phyloP scores from a whole-genome alignment of 2,797 vertebrate species.

The Dryobates pubescens region DNA sequence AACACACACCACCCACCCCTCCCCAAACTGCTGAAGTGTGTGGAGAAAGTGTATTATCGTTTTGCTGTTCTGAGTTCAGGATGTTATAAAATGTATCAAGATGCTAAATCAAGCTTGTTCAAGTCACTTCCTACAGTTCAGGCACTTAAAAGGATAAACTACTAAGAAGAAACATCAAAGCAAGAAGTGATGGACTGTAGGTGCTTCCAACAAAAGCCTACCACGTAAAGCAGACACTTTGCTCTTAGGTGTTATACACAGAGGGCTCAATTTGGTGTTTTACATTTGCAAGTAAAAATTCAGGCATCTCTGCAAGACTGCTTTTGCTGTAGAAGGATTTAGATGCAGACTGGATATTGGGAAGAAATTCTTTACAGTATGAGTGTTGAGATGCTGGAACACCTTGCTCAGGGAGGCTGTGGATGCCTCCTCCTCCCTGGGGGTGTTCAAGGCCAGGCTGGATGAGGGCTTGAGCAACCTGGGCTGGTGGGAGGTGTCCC shows the following conservation, averaged over 20 bases:
- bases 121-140: not conserved
- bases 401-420: too few species aligned
- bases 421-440: too few species aligned
- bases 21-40: not conserved
- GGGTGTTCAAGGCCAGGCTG: too few species aligned
- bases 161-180: not conserved
- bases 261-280: not conserved
- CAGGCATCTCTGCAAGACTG: not conserved
- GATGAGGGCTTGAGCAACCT: too few species aligned
- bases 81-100: not conserved
- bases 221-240: not conserved
- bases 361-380: too few species aligned
- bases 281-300: not conserved
- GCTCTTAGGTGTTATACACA: accelerated
- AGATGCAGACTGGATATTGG: too few species aligned
- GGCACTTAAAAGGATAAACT: not conserved
- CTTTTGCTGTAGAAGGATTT: not conserved
- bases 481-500: too few species aligned
- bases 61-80: not conserved
- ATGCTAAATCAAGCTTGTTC: not conserved
- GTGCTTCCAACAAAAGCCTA: not conserved
- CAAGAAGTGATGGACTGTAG: not conserved
- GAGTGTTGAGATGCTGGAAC: too few species aligned
- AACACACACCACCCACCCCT: not conserved
- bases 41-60: not conserved